Evolutionary conservation across 2,888 invertebrate species (phyloP), one percentile per base, ranked within the genome.

Genomic region (Dryadula phaetusa): DNA sequence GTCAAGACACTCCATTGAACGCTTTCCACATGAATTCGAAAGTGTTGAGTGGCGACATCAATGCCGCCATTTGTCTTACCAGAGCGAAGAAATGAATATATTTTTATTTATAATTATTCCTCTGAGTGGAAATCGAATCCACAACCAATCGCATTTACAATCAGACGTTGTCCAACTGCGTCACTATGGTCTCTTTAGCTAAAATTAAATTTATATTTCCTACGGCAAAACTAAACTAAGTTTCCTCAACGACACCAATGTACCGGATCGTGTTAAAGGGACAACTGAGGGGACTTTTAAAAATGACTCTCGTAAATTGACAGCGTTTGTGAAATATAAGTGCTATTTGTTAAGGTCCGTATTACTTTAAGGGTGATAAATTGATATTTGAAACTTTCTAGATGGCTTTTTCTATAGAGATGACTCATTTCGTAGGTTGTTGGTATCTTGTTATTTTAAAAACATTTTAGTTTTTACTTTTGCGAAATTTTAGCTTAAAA

Each of bases 251-350:
- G 40, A 56, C 56, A 37, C 56, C 22, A 40, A 56, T 22, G 56
- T 56, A 40, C 56, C 56, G 54, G 54, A 56, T 56, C 61, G 47
- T 62, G 62, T 62, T 62, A 62, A 47, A 62, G 37, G 47, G 47
- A 62, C 61, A 32, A 14, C 65, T 60, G 61, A 74, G 25, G 70
- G 82, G 62, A 77, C 78, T 68, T 7, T 28, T 42, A 67, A 71
- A 65, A 76, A 40, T 80, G 82, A 85, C 71, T 73, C 68, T 73
- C 75, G 76, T 78, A 69, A 80, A 84, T 80, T 84, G 84, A 85
- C 83, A 82, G 84, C 77, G 80, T 71, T 76, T 71, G 79, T 82
- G 82, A 86, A 82, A 82, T 81, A 85, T 83, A 82, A 81, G 78
- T 79, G 81, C 77, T 77, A 85, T 86, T 85, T 86, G 79, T 85